A percentile compares a stretch with the other conserved stretches of the same genome.
Evolutionary conservation across 2,797 vertebrate species (phyloP).

Genomic region (Ceryle rudis): DNA sequence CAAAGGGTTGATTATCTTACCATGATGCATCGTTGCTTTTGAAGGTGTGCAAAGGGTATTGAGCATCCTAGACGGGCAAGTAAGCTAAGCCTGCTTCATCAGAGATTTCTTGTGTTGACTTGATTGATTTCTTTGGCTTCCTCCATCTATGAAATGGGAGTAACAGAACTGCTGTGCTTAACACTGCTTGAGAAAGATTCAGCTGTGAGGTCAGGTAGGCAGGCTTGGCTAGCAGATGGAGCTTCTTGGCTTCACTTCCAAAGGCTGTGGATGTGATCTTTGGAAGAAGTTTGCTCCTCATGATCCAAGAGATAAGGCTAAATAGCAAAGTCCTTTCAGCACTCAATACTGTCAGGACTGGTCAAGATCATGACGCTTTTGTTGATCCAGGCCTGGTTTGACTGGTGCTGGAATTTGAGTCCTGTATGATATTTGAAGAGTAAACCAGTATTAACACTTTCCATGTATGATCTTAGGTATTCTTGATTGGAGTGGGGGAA

Average conservation of each 20-base stretch:
- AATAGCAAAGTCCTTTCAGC: constrained; percentile 2
- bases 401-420: background rate
- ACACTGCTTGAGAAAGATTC: background rate
- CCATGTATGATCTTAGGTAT: background rate
- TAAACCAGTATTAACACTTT: background rate
- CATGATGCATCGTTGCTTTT: background rate
- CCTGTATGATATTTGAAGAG: background rate
- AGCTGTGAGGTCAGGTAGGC: background rate
- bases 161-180: background rate
- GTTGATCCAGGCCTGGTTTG: background rate
- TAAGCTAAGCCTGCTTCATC: background rate
- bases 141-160: background rate
- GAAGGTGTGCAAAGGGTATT: background rate
- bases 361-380: background rate
- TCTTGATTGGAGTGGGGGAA: background rate
- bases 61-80: background rate
- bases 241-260: background rate
- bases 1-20: rapidly evolving
- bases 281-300: background rate
- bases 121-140: background rate
- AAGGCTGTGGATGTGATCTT: background rate
- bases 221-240: background rate
- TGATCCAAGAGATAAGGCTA: background rate
- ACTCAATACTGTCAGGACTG: background rate
- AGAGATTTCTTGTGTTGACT: background rate